Evolutionary conservation across 1,140 invertebrate genomes (phyloP), one percentile per base, ranked within the genome.

Genomic region (Macrobrachium rosenbergii): DNA sequence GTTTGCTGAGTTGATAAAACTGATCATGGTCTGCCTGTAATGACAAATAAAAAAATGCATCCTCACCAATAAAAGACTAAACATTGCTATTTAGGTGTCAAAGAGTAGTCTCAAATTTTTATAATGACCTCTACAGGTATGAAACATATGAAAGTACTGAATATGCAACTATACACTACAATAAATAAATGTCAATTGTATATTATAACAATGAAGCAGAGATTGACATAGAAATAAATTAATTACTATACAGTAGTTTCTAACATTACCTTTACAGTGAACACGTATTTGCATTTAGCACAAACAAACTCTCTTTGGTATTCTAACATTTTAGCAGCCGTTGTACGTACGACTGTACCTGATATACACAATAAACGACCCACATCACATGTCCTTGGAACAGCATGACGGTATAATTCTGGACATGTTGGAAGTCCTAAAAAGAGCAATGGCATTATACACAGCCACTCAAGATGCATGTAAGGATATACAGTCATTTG

Each of bases 281-380:
- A 94, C 16, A 94, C 91, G 92, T 94, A 92, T 91, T 95, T 95
- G 92, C 97, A 98, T 91, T 96, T 96, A 62, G 93, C 92, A 91
- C 97, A 98, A 7, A 94, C 93, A 91, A 95, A 97, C 67, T 94
- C 93, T 90, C 94, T 94, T 90, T 95, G 93, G 91, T 94, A 94
- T 92, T 97, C 96, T 62, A 97, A 91, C 92, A 97, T 94, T 91
- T 95, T 96, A 28, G 95, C 93, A 82, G 95, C 93, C 6, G 95
- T 95, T 73, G 95, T 95, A 90, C 96, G 92, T 69, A 97, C 94
- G 62, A 97, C 94, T 82, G 96, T 96, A 5, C 96, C 96, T 93
- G 91, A 90, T 91, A 92, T 82, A 76, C 91, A 92, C 60, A 96
- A 91, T 92, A 96, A 95, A 87, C 92, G 93, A 88, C 94, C 94